Base-by-base conservation (phyloP, 2,888 invertebrate genomes). In the Lochmaea capreae region DNA sequence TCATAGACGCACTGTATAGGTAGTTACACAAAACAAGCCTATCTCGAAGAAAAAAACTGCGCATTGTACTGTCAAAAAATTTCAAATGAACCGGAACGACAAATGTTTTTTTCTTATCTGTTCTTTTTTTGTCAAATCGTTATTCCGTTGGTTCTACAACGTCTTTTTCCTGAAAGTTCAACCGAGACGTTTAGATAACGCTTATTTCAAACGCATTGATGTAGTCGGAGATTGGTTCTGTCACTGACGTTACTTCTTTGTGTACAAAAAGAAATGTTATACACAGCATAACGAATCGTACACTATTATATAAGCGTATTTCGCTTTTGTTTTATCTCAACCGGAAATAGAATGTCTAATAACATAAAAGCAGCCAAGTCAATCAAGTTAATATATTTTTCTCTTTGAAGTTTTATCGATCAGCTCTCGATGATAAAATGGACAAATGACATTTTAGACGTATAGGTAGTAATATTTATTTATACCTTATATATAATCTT, bases 61-160 rank as follows among this genome's bases (percentile, higher is more conserved):
- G 42, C 43, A n/a, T 42, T 67, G 58, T 67, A 67, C 58, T 43
- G 18, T 43, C 42, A 39, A 39, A 67, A 67, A 67, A 58, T 67
- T 12, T 16, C 57, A 67, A 67, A 67, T 67, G 67, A 67, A 67
- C 43, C 67, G 67, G 58, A 67, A 67, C 26, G 57, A 67, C 61
- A 39, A 67, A 67, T 67, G 67, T 67, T 67, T 67, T 18, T 67
- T 58, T 58, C 67, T 58, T 67, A 58, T 67, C 67, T 57, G 18
- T 67, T 42, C 18, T 67, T 67, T 67, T 54, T 58, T 67, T 67
- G 58, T 43, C 12, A 67, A 67, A 58, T 67, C 67, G 67, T 39
- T 67, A 58, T 67, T 57, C 67, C 39, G 61, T 61, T 39, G 61
- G 62, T 49, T 69, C n/a, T 18, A 54, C 39, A 61, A 61, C n/a